Conservation (phyloP, 2,888 invertebrate genomes). For the Scaptomyza polygonia region DNA sequence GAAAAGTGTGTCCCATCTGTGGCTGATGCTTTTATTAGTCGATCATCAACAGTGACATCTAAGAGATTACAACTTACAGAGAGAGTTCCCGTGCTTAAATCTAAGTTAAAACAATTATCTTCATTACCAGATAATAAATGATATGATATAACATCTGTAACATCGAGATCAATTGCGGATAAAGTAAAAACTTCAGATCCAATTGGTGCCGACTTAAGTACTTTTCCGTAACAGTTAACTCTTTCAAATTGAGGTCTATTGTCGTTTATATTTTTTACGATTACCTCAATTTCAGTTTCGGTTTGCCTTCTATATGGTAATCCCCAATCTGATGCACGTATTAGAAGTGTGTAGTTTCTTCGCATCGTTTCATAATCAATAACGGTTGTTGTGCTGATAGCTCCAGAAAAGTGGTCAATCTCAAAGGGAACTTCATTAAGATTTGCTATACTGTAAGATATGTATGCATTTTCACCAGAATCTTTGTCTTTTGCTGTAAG, state of each 20-base stretch:
- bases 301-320: slow-evolving; percentile 95
- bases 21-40: slow-evolving; percentile 93
- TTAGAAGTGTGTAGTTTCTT: slow-evolving; percentile 90
- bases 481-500: slow-evolving; percentile 95
- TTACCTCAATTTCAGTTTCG: slow-evolving; percentile 93
- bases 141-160: slow-evolving; percentile 95
- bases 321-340: slow-evolving; percentile 97
- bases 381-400: slow-evolving; percentile 92
- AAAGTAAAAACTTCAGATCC: slow-evolving; percentile 93
- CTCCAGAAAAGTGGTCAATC: slow-evolving; percentile 96
- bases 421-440: slow-evolving; percentile 96
- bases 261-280: slow-evolving; percentile 94
- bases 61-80: slow-evolving; percentile 93
- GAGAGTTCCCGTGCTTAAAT: slow-evolving; percentile 91
- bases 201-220: slow-evolving; percentile 90
- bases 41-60: slow-evolving; percentile 88
- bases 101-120: slow-evolving; percentile 94
- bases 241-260: slow-evolving; percentile 96
- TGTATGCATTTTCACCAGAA: slow-evolving; percentile 96
- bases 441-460: slow-evolving; percentile 97
- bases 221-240: slow-evolving; percentile 92
- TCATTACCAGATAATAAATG: slow-evolving; percentile 94
- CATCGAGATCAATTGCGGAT: slow-evolving; percentile 97
- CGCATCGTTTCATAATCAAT: slow-evolving; percentile 96
- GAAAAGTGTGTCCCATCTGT: slow-evolving; percentile 97